Percentiles rank a stretch among this genome's conserved stretches.
phyloP scores from a whole-genome alignment of 2,113 vertebrate species.

The Indicator indicator region DNA sequence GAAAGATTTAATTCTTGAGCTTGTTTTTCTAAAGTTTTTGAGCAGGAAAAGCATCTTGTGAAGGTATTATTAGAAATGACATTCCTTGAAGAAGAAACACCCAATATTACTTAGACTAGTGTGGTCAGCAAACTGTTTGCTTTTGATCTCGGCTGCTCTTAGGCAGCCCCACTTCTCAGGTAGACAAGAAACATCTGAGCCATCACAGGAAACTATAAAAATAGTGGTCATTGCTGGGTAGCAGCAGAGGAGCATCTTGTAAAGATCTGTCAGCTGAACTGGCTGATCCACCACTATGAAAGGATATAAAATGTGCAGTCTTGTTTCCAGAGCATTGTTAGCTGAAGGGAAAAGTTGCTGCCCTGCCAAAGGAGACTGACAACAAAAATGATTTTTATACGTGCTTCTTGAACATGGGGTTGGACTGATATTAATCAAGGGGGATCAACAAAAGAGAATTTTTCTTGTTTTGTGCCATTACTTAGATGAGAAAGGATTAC shows the following conservation, averaged over 20 bases:
- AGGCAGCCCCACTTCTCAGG: neutral
- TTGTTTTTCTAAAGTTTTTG: neutral
- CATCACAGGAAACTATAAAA: neutral
- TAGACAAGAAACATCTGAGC: neutral
- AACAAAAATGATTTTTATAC: conserved; percentile 4
- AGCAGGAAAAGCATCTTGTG: neutral
- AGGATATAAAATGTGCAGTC: neutral
- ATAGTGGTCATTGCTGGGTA: neutral
- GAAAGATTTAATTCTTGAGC: neutral
- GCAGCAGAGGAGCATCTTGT: neutral
- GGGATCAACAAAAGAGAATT: neutral
- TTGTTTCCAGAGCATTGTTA: conserved; percentile 34
- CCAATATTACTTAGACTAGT: neutral
- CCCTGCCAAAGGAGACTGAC: neutral
- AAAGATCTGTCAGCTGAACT: neutral
- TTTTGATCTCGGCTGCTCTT: neutral
- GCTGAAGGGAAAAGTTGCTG: neutral
- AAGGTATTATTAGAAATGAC: neutral
- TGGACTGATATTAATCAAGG: conserved; percentile 6
- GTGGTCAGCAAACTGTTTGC: neutral
- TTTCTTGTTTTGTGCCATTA: conserved; percentile 5
- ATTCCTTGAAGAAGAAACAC: neutral
- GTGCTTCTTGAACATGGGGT: neutral
- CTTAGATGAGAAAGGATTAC: neutral
- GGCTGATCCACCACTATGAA: neutral